Evolutionary conservation across 1,140 invertebrate species (phyloP).

Genomic region (Monomorium pharaonis): DNA sequence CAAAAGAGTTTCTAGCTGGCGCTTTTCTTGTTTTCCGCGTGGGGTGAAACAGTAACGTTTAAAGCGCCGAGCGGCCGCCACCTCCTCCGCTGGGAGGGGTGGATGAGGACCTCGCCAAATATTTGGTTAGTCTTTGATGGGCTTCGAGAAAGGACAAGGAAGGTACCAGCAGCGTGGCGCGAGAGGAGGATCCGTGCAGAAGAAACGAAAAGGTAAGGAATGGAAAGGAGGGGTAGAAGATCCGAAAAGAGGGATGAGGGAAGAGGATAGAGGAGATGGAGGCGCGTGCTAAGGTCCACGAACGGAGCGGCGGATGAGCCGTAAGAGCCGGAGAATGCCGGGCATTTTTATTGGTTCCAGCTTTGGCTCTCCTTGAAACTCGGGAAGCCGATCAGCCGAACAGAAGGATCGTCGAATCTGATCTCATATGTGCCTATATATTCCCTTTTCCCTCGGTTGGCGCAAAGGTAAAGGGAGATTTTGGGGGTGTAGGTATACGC

Average conservation of each 20-base stretch:
- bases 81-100: conserved; percentile 68
- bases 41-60: conserved; percentile 70
- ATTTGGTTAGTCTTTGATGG: conserved; percentile 81
- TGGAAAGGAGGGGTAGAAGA: conserved; percentile 15
- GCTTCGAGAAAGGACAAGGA: conserved; percentile 69
- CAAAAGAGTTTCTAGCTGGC: conserved; percentile 64
- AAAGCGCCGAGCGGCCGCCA: conserved; percentile 45
- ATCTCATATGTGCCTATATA: conserved; percentile 57
- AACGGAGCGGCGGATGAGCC: conserved; percentile 32
- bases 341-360: conserved; percentile 75
- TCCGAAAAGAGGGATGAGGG: conserved; percentile 44
- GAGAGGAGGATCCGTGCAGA: conserved; percentile 51
- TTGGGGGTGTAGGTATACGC: neutral
- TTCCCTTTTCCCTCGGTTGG: neutral
- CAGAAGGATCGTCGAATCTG: conserved; percentile 66
- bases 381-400: conserved; percentile 60
- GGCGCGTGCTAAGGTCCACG: conserved; percentile 60
- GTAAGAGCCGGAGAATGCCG: conserved; percentile 68
- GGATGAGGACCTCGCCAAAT: conserved; percentile 82
- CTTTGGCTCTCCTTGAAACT: conserved; percentile 64
- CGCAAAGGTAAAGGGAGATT: conserved; percentile 33
- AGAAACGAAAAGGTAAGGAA: conserved; percentile 45
- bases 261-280: conserved; percentile 45
- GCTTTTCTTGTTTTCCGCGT: conserved; percentile 37
- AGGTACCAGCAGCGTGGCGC: conserved; percentile 59